Conservation (phyloP, 2,797 vertebrate genomes). For the Dipus sagitta region DNA sequence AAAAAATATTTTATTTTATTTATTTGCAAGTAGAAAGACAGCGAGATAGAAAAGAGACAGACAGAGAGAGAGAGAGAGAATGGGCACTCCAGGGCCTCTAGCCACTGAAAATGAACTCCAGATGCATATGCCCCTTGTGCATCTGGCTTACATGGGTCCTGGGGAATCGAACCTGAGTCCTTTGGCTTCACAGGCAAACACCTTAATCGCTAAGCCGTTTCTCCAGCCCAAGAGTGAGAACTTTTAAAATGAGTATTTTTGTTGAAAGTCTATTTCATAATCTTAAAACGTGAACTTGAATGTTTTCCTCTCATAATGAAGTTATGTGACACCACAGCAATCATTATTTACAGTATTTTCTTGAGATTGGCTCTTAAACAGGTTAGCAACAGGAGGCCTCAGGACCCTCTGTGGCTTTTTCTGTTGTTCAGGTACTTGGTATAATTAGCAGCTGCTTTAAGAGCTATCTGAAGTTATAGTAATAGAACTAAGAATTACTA, state of each 20-base stretch:
- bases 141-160: too few species aligned
- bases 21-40: background rate
- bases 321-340: background rate
- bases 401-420: conserved; percentile 13
- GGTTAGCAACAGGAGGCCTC: conserved; percentile 22
- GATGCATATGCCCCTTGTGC: too few species aligned
- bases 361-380: background rate
- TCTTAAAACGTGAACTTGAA: background rate
- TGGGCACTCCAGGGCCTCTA: too few species aligned
- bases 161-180: too few species aligned
- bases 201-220: too few species aligned
- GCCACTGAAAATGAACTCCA: too few species aligned
- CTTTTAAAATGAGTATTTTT: background rate
- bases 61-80: too few species aligned
- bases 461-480: conserved; percentile 13
- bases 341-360: background rate
- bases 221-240: background rate
- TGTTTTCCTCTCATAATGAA: background rate
- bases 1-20: too few species aligned
- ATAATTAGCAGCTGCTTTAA: conserved; percentile 1
- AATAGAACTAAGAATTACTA: conserved; percentile 43
- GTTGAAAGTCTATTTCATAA: background rate
- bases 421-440: background rate
- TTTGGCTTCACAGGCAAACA: too few species aligned
- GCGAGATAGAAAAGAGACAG: too few species aligned